A percentile compares a stretch with the other conserved stretches of the same genome.
Evolutionary conservation across 2,888 invertebrate genomes (phyloP).

Genomic region (Keiferia lycopersicella): DNA sequence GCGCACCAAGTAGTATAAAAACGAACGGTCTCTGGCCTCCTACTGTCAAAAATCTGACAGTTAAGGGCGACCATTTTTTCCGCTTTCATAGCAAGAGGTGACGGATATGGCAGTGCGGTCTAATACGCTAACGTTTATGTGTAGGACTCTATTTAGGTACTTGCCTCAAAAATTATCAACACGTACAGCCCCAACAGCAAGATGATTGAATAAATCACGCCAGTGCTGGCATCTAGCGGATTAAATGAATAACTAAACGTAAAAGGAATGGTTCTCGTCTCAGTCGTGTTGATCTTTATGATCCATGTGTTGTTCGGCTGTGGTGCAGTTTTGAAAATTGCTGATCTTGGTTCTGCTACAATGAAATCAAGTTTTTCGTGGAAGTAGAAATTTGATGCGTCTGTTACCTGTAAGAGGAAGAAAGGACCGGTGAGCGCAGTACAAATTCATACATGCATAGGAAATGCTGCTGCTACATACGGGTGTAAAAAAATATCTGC

Average conservation of each 20-base stretch:
- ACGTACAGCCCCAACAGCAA: constrained; percentile 88
- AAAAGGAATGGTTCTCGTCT: neutral
- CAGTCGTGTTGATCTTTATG: neutral
- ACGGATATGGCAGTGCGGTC: no score
- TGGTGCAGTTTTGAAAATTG: neutral
- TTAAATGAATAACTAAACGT: constrained; percentile 69
- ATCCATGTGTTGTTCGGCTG: neutral
- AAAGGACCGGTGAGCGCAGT: no score
- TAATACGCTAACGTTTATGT: no score
- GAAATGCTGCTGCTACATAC: no score
- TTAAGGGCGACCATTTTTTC: no score
- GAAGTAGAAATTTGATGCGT: neutral
- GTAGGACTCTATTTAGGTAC: no score
- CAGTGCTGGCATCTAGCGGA: constrained; percentile 83
- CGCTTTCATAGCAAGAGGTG: no score
- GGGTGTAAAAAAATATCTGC: no score
- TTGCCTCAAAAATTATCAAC: constrained; percentile 92
- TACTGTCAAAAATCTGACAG: no score
- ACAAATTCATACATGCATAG: no score
- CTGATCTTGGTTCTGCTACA: neutral
- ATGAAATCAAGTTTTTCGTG: neutral
- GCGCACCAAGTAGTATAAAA: no score
- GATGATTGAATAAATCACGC: constrained; percentile 86
- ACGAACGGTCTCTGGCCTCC: no score
- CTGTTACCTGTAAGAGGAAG: neutral